Conservation (phyloP, 2,888 invertebrate genomes). For the Drosophila nigritarsus region DNA sequence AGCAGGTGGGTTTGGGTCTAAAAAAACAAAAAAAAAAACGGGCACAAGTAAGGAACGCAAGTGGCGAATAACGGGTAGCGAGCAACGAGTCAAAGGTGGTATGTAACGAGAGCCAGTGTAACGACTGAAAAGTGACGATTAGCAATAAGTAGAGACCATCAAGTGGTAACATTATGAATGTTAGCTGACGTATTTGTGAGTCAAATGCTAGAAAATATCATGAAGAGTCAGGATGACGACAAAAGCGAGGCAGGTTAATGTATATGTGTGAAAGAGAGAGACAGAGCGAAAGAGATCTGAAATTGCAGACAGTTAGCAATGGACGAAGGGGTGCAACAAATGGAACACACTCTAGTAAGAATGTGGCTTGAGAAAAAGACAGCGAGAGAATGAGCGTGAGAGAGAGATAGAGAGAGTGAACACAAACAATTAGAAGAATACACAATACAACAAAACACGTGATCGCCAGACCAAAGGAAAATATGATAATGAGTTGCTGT, state of each 20-base stretch:
- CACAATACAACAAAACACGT: conserved; percentile 14
- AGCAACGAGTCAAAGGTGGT: conserved; percentile 10
- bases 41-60: conserved; percentile 12
- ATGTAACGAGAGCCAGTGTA: conserved; percentile 2
- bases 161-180: conserved; percentile 1
- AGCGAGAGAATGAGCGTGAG: neutral
- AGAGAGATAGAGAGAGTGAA: neutral
- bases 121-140: conserved; percentile 13
- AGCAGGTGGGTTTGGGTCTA: conserved; percentile 21
- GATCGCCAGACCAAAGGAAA: conserved; percentile 12
- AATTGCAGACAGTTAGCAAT: neutral
- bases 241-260: neutral
- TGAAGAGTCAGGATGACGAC: neutral
- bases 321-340: neutral
- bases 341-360: neutral
- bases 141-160: conserved; percentile 9
- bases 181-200: neutral
- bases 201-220: neutral
- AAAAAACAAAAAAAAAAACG: neutral
- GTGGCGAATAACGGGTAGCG: conserved; percentile 20
- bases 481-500: conserved; percentile 24
- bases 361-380: neutral
- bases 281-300: neutral
- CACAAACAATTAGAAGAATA: conserved; percentile 14
- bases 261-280: neutral